Evolutionary conservation across 2,888 invertebrate genomes (phyloP).

Genomic region (Lasius platythorax): DNA sequence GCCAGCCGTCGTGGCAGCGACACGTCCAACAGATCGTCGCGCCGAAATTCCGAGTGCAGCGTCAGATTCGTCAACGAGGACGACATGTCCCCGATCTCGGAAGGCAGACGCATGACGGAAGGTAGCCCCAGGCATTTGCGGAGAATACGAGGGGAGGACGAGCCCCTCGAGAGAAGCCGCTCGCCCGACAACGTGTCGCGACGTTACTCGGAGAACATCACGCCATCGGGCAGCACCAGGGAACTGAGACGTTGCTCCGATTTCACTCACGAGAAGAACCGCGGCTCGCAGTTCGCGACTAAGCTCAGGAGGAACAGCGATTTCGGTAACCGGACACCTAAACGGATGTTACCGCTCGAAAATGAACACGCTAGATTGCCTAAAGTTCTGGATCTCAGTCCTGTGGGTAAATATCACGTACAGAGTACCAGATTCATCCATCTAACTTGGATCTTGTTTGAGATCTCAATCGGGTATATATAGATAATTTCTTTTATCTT

Average conservation of each 20-base stretch:
- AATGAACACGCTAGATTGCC: slow-evolving; percentile 76
- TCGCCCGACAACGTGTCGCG: slow-evolving; percentile 76
- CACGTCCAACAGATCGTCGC: slow-evolving; percentile 74
- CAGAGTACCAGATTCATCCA: background rate
- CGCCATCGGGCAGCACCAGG: slow-evolving; percentile 78
- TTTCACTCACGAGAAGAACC: slow-evolving; percentile 81
- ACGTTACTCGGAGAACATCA: slow-evolving; percentile 80
- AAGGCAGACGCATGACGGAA: slow-evolving; percentile 62
- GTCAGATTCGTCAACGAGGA: slow-evolving; percentile 81
- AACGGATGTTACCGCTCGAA: slow-evolving; percentile 72
- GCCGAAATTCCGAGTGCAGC: slow-evolving; percentile 82
- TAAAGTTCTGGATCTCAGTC: slow-evolving; percentile 79
- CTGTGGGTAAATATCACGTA: slow-evolving; percentile 68
- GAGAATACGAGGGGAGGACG: slow-evolving; percentile 53
- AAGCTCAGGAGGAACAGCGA: slow-evolving; percentile 84
- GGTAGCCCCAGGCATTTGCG: slow-evolving; percentile 67
- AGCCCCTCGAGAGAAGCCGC: slow-evolving; percentile 65
- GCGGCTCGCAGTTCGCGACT: slow-evolving; percentile 82
- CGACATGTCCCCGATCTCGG: slow-evolving; percentile 51
- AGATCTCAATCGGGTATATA: background rate
- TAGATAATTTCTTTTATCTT: background rate
- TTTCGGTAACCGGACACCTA: slow-evolving; percentile 82
- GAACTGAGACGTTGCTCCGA: slow-evolving; percentile 83
- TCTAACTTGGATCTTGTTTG: background rate
- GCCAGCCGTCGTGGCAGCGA: slow-evolving; percentile 80